Percentiles rank a stretch among this genome's conserved stretches.
phyloP scores from a whole-genome alignment of 2,888 invertebrate genomes.

The Zelleria hepariella region DNA sequence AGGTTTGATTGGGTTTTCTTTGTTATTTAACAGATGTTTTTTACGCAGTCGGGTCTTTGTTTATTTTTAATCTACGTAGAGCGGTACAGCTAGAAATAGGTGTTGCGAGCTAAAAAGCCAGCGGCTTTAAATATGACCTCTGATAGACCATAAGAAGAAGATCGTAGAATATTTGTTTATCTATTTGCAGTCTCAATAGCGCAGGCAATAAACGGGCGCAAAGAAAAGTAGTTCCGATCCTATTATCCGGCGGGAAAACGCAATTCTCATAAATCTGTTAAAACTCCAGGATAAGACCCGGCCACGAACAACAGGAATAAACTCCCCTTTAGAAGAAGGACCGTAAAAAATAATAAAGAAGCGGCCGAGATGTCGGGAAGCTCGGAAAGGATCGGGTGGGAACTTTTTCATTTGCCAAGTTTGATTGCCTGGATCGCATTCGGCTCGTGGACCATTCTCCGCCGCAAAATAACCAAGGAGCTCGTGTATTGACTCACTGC shows the following conservation, averaged over 20 bases:
- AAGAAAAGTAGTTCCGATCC: neutral
- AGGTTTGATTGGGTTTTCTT: too few relatives aligned
- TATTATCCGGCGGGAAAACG: neutral
- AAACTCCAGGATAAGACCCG: neutral
- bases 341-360: conserved; percentile 42
- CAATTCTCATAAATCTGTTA: neutral
- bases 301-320: neutral
- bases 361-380: conserved; percentile 20
- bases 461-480: neutral
- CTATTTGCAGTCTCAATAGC: neutral
- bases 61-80: too few relatives aligned
- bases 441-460: neutral
- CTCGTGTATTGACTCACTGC: neutral
- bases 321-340: conserved; percentile 11
- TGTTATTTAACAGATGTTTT: too few relatives aligned
- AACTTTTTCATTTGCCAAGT: conserved; percentile 53
- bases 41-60: too few relatives aligned
- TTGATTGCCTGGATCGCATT: conserved; percentile 35
- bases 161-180: neutral
- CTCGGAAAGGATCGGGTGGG: conserved; percentile 21
- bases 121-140: too few relatives aligned
- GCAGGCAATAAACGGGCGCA: neutral
- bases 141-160: neutral
- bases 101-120: too few relatives aligned
- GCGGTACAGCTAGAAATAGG: too few relatives aligned